Conservation (phyloP, 2,113 vertebrate genomes). For the Calonectris borealis region DNA sequence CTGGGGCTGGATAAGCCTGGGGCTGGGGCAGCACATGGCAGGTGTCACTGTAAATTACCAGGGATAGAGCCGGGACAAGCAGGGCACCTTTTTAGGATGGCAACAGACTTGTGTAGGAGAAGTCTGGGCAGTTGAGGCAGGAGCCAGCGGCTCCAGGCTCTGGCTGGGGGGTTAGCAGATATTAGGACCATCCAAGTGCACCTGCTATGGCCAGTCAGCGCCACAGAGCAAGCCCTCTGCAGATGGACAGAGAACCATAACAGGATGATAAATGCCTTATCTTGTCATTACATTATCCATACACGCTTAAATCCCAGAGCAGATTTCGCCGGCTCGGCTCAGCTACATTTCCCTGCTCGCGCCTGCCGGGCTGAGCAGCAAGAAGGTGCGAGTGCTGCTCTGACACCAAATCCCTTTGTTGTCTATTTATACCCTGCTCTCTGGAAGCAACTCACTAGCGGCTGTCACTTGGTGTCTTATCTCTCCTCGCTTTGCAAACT, state of each 20-base stretch:
- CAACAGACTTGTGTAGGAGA: neutral
- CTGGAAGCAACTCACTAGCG: constrained; percentile 22
- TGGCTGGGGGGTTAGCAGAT: neutral
- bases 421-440: constrained; percentile 62
- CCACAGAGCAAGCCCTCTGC: rapidly evolving
- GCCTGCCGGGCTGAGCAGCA: neutral
- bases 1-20: neutral
- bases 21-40: neutral
- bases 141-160: neutral
- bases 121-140: neutral
- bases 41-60: neutral
- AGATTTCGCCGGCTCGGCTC: neutral
- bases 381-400: neutral
- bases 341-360: neutral
- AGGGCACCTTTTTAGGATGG: neutral
- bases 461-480: constrained; percentile 7
- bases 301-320: neutral
- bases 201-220: constrained; percentile 33
- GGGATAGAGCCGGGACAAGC: neutral
- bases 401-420: constrained; percentile 53
- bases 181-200: neutral
- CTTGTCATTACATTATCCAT: neutral
- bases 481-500: constrained; percentile 1
- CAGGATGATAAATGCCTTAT: neutral
- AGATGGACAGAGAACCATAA: neutral